Conservation (phyloP, 2,113 vertebrate species). For the Tyto alba region DNA sequence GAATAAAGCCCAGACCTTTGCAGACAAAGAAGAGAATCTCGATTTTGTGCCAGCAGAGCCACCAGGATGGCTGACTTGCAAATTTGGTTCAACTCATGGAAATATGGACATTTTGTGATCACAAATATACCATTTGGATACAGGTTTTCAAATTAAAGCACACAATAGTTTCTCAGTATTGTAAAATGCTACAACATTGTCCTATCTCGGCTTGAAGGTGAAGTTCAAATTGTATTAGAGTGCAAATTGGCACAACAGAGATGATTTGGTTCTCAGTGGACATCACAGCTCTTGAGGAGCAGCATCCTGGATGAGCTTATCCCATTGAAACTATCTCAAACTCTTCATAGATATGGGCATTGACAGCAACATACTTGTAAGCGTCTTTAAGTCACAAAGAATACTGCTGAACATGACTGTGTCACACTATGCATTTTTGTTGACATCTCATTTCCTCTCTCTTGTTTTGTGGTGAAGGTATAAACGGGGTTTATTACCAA, state of each 20-base stretch:
- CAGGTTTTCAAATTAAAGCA: background rate
- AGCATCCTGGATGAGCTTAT: background rate
- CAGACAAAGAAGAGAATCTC: background rate
- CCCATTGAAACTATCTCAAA: background rate
- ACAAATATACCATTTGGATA: background rate
- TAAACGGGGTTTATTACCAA: conserved; percentile 57
- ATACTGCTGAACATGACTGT: background rate
- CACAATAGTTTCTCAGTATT: background rate
- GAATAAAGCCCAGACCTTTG: conserved; percentile 10
- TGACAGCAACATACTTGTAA: background rate
- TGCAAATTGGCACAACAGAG: background rate
- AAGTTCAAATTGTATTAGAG: background rate
- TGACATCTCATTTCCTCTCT: conserved; percentile 67
- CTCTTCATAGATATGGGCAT: background rate
- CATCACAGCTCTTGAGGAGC: background rate
- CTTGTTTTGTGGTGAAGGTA: conserved; percentile 55
- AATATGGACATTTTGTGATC: background rate
- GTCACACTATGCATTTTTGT: conserved; percentile 52
- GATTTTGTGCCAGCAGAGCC: background rate
- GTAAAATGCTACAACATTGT: background rate
- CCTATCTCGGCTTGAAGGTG: background rate
- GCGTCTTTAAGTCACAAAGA: conserved; percentile 37
- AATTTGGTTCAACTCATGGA: background rate
- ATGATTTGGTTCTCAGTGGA: background rate
- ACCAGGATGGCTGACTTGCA: background rate